Evolutionary conservation across 2,888 invertebrate genomes (phyloP).

Genomic region (Coecobrya sp.): DNA sequence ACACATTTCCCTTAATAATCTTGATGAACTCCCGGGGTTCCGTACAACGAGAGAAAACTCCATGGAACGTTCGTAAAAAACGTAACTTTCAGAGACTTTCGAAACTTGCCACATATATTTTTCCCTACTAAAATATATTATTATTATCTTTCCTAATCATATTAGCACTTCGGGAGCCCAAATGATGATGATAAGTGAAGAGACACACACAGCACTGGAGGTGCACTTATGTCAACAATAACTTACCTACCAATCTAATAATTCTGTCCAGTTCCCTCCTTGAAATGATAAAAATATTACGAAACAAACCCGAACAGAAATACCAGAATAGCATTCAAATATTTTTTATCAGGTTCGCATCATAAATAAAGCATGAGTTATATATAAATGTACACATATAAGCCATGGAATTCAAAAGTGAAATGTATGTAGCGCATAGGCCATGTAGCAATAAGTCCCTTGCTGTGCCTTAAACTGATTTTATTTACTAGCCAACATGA

Average conservation of each 20-base stretch:
- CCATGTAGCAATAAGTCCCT: conserved; percentile 51
- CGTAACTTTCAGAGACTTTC: not conserved
- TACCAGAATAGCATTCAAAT: conserved; percentile 49
- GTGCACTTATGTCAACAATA: conserved; percentile 82
- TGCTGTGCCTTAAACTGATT: conserved; percentile 78
- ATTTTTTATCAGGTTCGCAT: conserved; percentile 33
- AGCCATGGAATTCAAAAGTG: conserved; percentile 29
- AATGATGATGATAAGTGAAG: conserved; percentile 57
- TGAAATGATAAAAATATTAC: conserved; percentile 73
- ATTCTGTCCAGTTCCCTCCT: conserved; percentile 76
- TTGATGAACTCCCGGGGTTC: conserved; percentile 76
- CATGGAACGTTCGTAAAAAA: conserved; percentile 25
- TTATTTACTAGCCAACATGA: conserved; percentile 61
- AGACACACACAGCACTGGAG: conserved; percentile 63
- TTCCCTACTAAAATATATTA: conserved; percentile 8
- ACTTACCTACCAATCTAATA: conserved; percentile 73
- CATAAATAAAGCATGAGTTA: conserved; percentile 7
- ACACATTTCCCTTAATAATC: conserved; percentile 60
- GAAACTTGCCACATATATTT: conserved; percentile 41
- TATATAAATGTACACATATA: not conserved
- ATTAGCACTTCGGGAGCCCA: conserved; percentile 78
- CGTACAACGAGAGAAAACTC: conserved; percentile 3
- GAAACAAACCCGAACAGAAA: conserved; percentile 55
- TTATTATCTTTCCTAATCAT: conserved; percentile 74
- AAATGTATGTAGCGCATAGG: conserved; percentile 10